Evolutionary conservation across 2,888 invertebrate genomes (phyloP).

Genomic region (Limenitis camilla): DNA sequence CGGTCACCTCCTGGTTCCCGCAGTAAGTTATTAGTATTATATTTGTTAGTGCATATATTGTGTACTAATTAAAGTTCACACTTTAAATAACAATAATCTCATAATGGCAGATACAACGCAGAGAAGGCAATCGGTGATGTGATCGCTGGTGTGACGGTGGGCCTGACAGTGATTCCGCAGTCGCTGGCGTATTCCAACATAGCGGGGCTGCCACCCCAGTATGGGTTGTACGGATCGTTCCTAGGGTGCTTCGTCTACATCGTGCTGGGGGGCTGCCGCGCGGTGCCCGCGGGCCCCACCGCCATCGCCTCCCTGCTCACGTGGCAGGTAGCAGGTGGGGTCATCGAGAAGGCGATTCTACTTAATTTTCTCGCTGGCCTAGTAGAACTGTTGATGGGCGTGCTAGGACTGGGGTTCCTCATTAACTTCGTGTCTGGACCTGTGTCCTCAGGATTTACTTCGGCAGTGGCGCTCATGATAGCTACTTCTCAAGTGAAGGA

Average conservation of each 20-base stretch:
- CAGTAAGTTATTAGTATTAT: constrained; percentile 42
- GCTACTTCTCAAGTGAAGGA: constrained; percentile 92
- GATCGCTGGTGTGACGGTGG: constrained; percentile 93
- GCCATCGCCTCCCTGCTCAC: constrained; percentile 93
- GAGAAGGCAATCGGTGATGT: constrained; percentile 87
- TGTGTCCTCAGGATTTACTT: constrained; percentile 91
- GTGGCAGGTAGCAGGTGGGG: constrained; percentile 82
- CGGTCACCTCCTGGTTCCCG: constrained; percentile 85
- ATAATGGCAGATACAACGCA: constrained; percentile 70
- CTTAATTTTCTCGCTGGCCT: constrained; percentile 83
- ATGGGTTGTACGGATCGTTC: constrained; percentile 95
- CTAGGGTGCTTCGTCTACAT: constrained; percentile 93
- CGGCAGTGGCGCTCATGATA: constrained; percentile 91
- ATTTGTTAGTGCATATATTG: not conserved
- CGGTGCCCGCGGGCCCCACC: constrained; percentile 93
- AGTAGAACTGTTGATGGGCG: constrained; percentile 86
- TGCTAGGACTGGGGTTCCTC: constrained; percentile 88
- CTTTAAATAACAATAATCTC: not conserved
- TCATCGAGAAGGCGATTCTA: constrained; percentile 81
- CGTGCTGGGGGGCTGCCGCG: constrained; percentile 92
- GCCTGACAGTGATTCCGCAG: constrained; percentile 94
- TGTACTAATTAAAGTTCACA: not conserved
- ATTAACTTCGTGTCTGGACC: constrained; percentile 93
- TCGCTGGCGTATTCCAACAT: constrained; percentile 87
- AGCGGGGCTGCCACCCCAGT: constrained; percentile 86